Conservation (phyloP, 30 jellyfish, hydroid and myxozoan species). For the Hydractinia symbiolongicarpus region DNA sequence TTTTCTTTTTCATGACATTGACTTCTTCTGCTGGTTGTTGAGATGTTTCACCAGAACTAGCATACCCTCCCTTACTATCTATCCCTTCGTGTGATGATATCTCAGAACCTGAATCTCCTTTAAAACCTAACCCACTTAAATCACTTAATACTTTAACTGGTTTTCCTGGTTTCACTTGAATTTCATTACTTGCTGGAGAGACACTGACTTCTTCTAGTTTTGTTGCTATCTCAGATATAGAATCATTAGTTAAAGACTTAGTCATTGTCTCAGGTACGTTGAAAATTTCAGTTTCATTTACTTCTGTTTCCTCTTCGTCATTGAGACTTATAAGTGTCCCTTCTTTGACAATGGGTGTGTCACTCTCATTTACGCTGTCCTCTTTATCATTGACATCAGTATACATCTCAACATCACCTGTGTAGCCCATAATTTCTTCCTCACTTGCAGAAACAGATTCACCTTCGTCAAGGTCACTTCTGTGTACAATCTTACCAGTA, state of each 20-base stretch:
- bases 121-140: not conserved
- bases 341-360: not conserved
- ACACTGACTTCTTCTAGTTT: conserved; percentile 4
- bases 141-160: not conserved
- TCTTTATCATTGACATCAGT: conserved; percentile 24
- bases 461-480: conserved; percentile 65
- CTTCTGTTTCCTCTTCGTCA: conserved; percentile 13
- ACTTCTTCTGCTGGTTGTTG: not conserved
- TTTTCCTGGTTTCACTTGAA: conserved; percentile 22
- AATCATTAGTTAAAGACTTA: conserved; percentile 10
- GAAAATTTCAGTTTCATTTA: not conserved
- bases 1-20: not conserved
- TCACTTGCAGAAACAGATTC: conserved; percentile 65
- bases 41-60: conserved; percentile 20
- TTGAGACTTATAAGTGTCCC: not conserved
- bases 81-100: not conserved
- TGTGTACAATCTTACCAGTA: conserved; percentile 8
- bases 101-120: not conserved
- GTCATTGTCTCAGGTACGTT: conserved; percentile 3
- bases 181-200: not conserved
- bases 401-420: conserved; percentile 49
- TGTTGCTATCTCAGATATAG: conserved; percentile 16
- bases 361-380: conserved; percentile 38
- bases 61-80: conserved; percentile 10
- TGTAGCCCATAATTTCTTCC: conserved; percentile 56